Conservation (phyloP, 2,113 vertebrate genomes). For the Burhinus oedicnemus region DNA sequence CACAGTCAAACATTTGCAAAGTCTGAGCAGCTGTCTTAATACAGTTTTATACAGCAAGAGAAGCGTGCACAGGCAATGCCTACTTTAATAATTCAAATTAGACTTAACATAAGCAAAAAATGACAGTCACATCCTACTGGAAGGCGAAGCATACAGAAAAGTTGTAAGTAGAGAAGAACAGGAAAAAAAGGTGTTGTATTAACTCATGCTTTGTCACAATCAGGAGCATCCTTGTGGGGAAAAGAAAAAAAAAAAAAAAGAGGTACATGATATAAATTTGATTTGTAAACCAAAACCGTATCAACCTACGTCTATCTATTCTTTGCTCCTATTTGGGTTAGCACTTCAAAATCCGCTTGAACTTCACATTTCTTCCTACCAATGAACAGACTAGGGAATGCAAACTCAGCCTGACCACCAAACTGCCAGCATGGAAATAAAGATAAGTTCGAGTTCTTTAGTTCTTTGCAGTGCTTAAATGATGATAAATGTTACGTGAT, state of each 20-base stretch:
- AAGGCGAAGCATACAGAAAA: background rate
- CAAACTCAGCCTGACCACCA: background rate
- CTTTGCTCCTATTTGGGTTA: background rate
- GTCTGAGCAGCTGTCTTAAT: background rate
- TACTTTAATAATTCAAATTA: background rate
- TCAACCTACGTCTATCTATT: background rate
- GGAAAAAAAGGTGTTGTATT: background rate
- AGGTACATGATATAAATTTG: background rate
- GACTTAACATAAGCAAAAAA: background rate
- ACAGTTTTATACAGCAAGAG: background rate
- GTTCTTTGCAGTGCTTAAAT: background rate
- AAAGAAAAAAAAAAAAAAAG: background rate
- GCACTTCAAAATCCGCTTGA: background rate
- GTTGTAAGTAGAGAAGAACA: background rate
- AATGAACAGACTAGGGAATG: background rate
- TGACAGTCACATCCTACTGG: background rate
- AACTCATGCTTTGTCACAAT: background rate
- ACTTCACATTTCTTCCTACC: background rate
- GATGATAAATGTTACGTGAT: slow-evolving; percentile 37
- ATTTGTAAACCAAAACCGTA: background rate
- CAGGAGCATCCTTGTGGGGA: background rate
- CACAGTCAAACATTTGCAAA: background rate
- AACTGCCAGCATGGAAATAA: background rate
- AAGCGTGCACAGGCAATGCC: background rate
- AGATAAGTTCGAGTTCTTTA: slow-evolving; percentile 15